A percentile compares a stretch with the other conserved stretches of the same genome.
Evolutionary conservation across 2,797 vertebrate species (phyloP).

Genomic region (Sebastes vulpes): DNA sequence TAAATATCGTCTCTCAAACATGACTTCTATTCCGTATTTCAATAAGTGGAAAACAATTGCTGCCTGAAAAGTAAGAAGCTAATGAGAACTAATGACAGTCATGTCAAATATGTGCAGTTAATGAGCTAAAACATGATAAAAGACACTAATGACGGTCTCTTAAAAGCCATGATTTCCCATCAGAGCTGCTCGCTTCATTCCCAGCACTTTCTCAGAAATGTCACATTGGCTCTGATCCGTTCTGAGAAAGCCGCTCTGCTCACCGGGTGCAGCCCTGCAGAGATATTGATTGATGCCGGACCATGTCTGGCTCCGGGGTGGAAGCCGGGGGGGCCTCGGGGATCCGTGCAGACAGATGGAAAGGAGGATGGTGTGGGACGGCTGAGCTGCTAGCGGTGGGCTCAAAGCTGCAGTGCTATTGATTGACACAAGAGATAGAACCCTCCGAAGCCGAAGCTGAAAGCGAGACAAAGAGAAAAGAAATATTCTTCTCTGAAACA

Average conservation of each 20-base stretch:
- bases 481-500: background rate
- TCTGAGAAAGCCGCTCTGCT: background rate
- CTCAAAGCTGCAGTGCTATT: conserved; percentile 57
- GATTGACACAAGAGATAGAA: conserved; percentile 61
- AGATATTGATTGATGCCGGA: conserved; percentile 56
- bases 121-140: conserved; percentile 20
- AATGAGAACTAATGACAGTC: background rate
- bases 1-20: background rate
- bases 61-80: background rate
- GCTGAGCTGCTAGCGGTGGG: conserved; percentile 24
- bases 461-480: conserved; percentile 22
- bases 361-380: conserved; percentile 36
- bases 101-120: conserved; percentile 4
- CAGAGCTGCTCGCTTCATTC: background rate
- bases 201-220: conserved; percentile 30
- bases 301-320: conserved; percentile 50
- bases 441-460: conserved; percentile 1
- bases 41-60: background rate
- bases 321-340: conserved; percentile 29
- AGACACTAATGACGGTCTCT: background rate
- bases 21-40: background rate
- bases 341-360: conserved; percentile 55
- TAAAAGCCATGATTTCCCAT: conserved; percentile 4
- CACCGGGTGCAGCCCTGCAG: conserved; percentile 24
- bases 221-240: conserved; percentile 2